Conservation (phyloP, 2,797 vertebrate genomes). For the Columba guinea region DNA sequence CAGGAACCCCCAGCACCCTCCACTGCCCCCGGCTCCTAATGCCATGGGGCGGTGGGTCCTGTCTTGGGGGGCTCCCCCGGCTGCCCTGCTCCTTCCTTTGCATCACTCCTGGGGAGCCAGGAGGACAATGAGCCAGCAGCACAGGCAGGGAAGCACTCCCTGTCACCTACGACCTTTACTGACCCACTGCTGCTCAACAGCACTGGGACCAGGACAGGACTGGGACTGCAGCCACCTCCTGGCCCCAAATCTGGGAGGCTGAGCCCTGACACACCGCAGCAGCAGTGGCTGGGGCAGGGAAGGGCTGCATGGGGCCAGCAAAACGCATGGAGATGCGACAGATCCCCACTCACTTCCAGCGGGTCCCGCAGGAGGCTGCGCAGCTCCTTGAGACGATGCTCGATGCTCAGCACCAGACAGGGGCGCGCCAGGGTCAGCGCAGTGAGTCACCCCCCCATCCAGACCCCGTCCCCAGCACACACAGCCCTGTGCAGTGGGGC, state of each 20-base stretch:
- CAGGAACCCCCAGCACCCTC: not conserved
- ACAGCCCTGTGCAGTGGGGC: not conserved
- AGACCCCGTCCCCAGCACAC: not conserved
- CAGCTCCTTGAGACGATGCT: not conserved
- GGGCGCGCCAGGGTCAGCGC: fast-evolving
- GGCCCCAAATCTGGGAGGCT: not conserved
- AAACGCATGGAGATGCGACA: not conserved
- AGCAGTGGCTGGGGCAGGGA: fast-evolving
- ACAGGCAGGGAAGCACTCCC: not conserved
- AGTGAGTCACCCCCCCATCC: not conserved
- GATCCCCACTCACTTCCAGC: not conserved
- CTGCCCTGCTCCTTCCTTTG: not conserved
- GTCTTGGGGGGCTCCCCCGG: not conserved
- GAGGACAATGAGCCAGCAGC: not conserved
- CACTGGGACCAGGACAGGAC: not conserved
- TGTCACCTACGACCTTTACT: not conserved
- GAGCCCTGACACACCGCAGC: not conserved
- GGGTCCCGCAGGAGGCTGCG: not conserved
- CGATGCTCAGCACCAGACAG: not conserved
- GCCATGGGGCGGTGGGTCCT: fast-evolving
- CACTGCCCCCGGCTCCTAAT: not conserved
- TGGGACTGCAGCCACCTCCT: not conserved
- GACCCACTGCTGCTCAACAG: not conserved
- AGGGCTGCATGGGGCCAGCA: not conserved
- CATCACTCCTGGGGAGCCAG: not conserved